phyloP scores from a whole-genome alignment of 1,140 invertebrate species.

The Anoplolepis gracilipes region DNA sequence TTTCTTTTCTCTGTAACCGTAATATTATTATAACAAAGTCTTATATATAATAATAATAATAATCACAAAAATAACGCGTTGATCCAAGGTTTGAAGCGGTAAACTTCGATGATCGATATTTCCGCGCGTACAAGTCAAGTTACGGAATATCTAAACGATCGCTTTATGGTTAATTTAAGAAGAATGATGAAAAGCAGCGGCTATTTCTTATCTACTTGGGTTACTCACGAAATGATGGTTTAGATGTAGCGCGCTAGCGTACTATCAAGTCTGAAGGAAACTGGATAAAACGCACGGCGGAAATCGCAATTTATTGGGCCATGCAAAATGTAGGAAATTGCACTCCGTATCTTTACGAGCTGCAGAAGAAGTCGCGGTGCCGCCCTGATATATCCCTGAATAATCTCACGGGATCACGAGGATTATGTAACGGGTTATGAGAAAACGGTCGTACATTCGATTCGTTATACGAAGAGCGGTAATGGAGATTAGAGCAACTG shows the following conservation, averaged over 20 bases:
- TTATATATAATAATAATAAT: not conserved
- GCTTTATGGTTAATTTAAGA: conserved; percentile 35
- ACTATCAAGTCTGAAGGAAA: conserved; percentile 12
- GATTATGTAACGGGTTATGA: conserved; percentile 44
- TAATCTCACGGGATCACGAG: conserved; percentile 19
- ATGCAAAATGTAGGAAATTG: conserved; percentile 46
- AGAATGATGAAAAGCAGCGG: conserved; percentile 19
- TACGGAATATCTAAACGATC: conserved; percentile 35
- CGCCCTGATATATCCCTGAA: conserved; percentile 31
- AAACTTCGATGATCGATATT: not conserved
- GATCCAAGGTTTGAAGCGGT: not conserved
- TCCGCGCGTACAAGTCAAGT: not conserved
- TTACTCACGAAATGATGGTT: conserved; percentile 37
- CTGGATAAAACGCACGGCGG: conserved; percentile 19
- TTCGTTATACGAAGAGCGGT: conserved; percentile 22
- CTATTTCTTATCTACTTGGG: conserved; percentile 41
- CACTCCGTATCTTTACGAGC: conserved; percentile 50
- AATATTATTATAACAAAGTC: not conserved
- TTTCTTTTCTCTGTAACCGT: not conserved
- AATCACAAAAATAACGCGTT: not conserved
- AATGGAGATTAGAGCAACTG: conserved; percentile 26
- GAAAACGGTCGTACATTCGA: conserved; percentile 21
- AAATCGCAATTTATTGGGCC: conserved; percentile 51
- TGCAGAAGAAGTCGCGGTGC: conserved; percentile 22
- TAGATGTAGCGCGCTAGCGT: conserved; percentile 9